Base-by-base conservation (phyloP, 2,888 invertebrate genomes). In the Yponomeuta sedellus region DNA sequence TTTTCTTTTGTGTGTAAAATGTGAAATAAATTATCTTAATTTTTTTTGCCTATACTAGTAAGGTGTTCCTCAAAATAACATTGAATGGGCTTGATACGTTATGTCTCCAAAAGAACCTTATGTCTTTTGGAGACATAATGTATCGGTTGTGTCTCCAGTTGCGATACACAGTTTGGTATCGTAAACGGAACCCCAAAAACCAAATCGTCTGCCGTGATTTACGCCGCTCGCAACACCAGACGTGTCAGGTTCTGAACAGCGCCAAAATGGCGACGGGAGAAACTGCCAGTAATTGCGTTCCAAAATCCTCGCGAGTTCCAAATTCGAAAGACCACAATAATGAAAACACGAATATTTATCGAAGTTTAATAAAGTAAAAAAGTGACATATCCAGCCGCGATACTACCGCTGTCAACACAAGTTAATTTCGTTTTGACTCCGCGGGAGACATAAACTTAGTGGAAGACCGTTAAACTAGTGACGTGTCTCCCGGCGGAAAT, bases 391-490 rank as follows among this genome's bases (percentile, higher is more conserved):
- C 61, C 61, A 61, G n/a, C 61, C 34, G 34, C 61, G 61, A 34
- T 16, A 10, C 28, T 28, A 28, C 34, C 61, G 22, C n/a, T 61
- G 61, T 61, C 61, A 61, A 61, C 58, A 28, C 61, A 28, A 12
- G 34, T 61, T 61, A 61, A 61, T 61, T 61, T 34, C 34, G 22
- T 61, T n/a, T n/a, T n/a, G 61, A 61, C 61, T 28, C 44, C 44
- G 34, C 28, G 28, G 11, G n/a, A 20, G 19, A 63, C 44, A 63
- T 40, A 63, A 63, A 63, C 63, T 20, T 40, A 39, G 19, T 19
- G 19, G 16, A 19, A 62, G 25, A 34, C 25, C 63, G 39, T 44
- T 63, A 44, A 63, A 63, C 44, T 63, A 44, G 19, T 10, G 40
- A 63, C 44, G 12, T 10, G 16, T n/a, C n/a, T 44, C 40, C 40